These are phyloP conservation scores for Melanotaenia parkinsoni DNA, from an alignment of 2,797 vertebrate genomes.

Conservation along the genomic window DNA sequence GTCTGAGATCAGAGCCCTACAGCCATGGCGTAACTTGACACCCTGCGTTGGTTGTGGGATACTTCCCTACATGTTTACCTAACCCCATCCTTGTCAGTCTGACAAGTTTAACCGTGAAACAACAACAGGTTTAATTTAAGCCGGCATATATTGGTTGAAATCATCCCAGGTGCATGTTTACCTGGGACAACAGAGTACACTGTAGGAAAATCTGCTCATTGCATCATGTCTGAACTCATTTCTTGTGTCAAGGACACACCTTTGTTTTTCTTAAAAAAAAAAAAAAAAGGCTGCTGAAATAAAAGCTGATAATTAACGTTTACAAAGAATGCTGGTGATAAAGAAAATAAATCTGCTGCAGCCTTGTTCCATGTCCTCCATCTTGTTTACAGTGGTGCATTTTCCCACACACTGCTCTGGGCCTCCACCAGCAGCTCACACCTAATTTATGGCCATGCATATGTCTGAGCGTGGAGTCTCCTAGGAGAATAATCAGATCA, in stretches of 20 bases:
- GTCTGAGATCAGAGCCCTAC: slow-evolving; percentile 79
- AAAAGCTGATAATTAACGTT: slow-evolving; percentile 47
- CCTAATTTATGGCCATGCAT: slow-evolving; percentile 84
- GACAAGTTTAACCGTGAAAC: slow-evolving; percentile 81
- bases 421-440: slow-evolving; percentile 73
- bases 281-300: slow-evolving; percentile 34
- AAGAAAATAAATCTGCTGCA: slow-evolving; percentile 26
- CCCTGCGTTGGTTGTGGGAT: slow-evolving; percentile 75
- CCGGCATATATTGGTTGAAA: slow-evolving; percentile 79
- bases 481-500: slow-evolving; percentile 89
- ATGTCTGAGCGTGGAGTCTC: slow-evolving; percentile 81
- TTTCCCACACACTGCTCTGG: slow-evolving; percentile 67
- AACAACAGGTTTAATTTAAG: slow-evolving; percentile 78
- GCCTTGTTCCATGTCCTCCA: slow-evolving; percentile 63
- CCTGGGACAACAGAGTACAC: slow-evolving; percentile 79
- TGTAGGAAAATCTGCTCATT: slow-evolving; percentile 63
- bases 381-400: slow-evolving; percentile 76
- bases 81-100: slow-evolving; percentile 79
- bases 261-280: slow-evolving; percentile 48
- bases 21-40: slow-evolving; percentile 70
- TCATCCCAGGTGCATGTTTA: slow-evolving; percentile 78
- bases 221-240: slow-evolving; percentile 68
- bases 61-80: slow-evolving; percentile 83
- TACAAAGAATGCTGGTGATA: slow-evolving; percentile 4
- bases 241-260: slow-evolving; percentile 58